phyloP scores from a whole-genome alignment of 2,888 invertebrate genomes.

The Metalampra italica region DNA sequence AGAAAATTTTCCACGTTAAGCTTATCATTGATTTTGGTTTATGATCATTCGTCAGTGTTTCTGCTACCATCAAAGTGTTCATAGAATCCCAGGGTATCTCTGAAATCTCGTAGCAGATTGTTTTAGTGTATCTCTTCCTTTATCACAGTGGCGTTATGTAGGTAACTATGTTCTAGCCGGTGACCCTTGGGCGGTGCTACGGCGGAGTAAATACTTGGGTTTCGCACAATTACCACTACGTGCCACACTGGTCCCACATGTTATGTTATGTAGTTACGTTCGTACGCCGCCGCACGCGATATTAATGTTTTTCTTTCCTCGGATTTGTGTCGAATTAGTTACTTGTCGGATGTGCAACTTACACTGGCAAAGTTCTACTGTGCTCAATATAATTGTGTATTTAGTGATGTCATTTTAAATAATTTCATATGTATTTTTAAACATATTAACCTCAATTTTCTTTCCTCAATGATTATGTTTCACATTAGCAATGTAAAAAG shows the following conservation, averaged over 20 bases:
- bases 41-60: too few relatives aligned
- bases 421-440: too few relatives aligned
- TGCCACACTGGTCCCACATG: slow-evolving; percentile 2
- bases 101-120: neutral
- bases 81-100: too few relatives aligned
- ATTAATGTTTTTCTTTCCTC: slow-evolving; percentile 8
- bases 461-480: too few relatives aligned
- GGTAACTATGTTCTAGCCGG: neutral
- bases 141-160: neutral
- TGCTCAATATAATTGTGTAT: too few relatives aligned
- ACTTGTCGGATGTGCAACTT: slow-evolving; percentile 18
- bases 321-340: slow-evolving; percentile 12
- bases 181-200: slow-evolving; percentile 1
- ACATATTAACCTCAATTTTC: too few relatives aligned
- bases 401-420: too few relatives aligned
- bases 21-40: too few relatives aligned
- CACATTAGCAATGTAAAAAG: too few relatives aligned
- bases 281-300: slow-evolving; percentile 7
- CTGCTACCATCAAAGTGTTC: too few relatives aligned
- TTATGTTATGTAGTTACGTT: slow-evolving; percentile 5
- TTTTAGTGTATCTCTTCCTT: slow-evolving; percentile 1
- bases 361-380: too few relatives aligned
- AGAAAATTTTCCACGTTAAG: too few relatives aligned
- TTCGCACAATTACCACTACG: slow-evolving; percentile 8
- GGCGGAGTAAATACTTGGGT: slow-evolving; percentile 8